Percentiles rank a stretch among this genome's conserved stretches.
phyloP scores from a whole-genome alignment of 37 sponge, comb jelly and placozoan genomes.

The Haliclona indistincta region DNA sequence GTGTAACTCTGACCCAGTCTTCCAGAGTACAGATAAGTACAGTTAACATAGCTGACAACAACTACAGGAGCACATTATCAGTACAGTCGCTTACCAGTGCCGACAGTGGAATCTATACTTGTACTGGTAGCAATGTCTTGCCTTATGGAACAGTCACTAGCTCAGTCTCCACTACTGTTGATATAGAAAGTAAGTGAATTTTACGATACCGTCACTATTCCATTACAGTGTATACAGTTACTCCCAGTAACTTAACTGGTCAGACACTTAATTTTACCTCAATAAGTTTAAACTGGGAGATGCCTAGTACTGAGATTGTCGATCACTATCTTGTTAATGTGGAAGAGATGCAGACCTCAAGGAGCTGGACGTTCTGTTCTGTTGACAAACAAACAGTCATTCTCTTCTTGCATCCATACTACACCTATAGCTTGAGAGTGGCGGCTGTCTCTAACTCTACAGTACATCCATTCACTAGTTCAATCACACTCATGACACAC shows the following conservation, averaged over 20 bases:
- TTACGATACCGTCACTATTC: not conserved
- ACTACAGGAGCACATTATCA: not conserved
- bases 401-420: constrained; percentile 17
- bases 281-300: constrained; percentile 4
- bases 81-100: not conserved
- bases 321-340: constrained; percentile 8
- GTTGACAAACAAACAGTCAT: constrained; percentile 4
- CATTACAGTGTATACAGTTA: not conserved
- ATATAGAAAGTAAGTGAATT: constrained; percentile 8
- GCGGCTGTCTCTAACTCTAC: not conserved
- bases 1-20: not conserved
- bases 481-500: not conserved
- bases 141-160: constrained; percentile 9
- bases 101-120: not conserved
- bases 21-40: not conserved
- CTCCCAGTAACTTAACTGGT: constrained; percentile 1
- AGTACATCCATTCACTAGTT: not conserved
- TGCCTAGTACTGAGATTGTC: not conserved
- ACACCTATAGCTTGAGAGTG: constrained; percentile 9
- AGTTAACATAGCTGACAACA: not conserved
- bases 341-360: constrained; percentile 9
- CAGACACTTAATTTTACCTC: not conserved
- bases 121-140: not conserved
- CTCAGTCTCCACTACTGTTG: not conserved
- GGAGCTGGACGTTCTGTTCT: constrained; percentile 20